These are phyloP conservation scores for Ornithoptera priamus DNA, from an alignment of 2,888 invertebrate species.

Conservation along the genomic window DNA sequence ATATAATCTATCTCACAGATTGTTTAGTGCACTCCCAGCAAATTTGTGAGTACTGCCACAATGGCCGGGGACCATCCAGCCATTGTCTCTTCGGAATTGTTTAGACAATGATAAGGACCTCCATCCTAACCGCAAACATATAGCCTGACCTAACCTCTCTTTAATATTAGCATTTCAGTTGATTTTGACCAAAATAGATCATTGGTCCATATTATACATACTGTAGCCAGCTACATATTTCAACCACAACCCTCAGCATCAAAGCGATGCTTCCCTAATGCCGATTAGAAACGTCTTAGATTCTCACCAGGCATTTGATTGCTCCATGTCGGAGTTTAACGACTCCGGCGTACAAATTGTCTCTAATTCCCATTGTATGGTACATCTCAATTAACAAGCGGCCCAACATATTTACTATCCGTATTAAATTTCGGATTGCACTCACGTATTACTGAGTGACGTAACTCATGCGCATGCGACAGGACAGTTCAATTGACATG, in stretches of 20 bases:
- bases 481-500: background rate
- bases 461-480: background rate
- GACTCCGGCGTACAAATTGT: constrained; percentile 28
- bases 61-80: too few relatives aligned
- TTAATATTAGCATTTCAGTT: too few relatives aligned
- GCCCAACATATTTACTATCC: constrained; percentile 1
- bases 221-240: too few relatives aligned
- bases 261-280: background rate
- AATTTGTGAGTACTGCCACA: too few relatives aligned
- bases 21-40: too few relatives aligned
- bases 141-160: too few relatives aligned
- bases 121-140: too few relatives aligned
- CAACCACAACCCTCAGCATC: constrained; percentile 3
- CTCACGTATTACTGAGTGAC: background rate
- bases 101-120: too few relatives aligned
- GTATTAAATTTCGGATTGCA: constrained; percentile 5
- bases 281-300: constrained; percentile 18
- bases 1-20: too few relatives aligned
- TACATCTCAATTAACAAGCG: constrained; percentile 23
- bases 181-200: too few relatives aligned
- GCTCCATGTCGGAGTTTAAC: constrained; percentile 23
- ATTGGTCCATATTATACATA: too few relatives aligned
- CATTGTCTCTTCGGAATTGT: too few relatives aligned
- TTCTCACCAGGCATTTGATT: constrained; percentile 25
- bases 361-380: constrained; percentile 23